phyloP scores from a whole-genome alignment of 1,140 invertebrate genomes.

The Apis dorsata region DNA sequence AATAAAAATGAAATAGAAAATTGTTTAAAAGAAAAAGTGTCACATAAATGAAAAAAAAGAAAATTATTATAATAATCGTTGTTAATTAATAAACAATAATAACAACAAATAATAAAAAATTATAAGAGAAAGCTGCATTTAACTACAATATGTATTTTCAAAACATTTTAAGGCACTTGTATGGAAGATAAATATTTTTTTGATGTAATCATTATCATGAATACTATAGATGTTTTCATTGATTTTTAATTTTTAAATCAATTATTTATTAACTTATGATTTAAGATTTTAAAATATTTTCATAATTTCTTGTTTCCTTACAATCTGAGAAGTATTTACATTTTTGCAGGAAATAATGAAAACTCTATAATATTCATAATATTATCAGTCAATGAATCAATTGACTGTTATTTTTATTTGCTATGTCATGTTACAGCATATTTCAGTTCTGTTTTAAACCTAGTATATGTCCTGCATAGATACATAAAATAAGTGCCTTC shows the following conservation, averaged over 20 bases:
- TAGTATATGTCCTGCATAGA: not conserved
- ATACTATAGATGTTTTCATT: constrained; percentile 48
- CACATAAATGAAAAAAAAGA: not conserved
- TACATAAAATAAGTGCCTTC: constrained; percentile 35
- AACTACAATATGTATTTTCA: constrained; percentile 62
- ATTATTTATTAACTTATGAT: not conserved
- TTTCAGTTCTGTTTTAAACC: constrained; percentile 3
- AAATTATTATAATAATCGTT: not conserved
- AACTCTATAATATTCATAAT: constrained; percentile 66
- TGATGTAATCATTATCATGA: constrained; percentile 52
- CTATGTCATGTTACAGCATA: constrained; percentile 46
- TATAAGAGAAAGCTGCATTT: constrained; percentile 60
- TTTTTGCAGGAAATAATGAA: constrained; percentile 17
- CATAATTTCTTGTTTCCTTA: constrained; percentile 1
- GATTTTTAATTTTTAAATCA: not conserved
- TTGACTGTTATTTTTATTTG: constrained; percentile 31
- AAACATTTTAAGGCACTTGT: constrained; percentile 72
- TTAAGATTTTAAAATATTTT: not conserved
- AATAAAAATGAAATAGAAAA: not conserved
- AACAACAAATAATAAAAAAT: constrained; percentile 18
- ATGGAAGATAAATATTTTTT: constrained; percentile 58
- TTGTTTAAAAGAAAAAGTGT: not conserved
- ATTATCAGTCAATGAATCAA: constrained; percentile 46
- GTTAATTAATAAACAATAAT: constrained; percentile 2
- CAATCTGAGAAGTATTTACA: constrained; percentile 10